Evolutionary conservation across 2,797 vertebrate genomes (phyloP).

Genomic region (Nannoperca obscura): DNA sequence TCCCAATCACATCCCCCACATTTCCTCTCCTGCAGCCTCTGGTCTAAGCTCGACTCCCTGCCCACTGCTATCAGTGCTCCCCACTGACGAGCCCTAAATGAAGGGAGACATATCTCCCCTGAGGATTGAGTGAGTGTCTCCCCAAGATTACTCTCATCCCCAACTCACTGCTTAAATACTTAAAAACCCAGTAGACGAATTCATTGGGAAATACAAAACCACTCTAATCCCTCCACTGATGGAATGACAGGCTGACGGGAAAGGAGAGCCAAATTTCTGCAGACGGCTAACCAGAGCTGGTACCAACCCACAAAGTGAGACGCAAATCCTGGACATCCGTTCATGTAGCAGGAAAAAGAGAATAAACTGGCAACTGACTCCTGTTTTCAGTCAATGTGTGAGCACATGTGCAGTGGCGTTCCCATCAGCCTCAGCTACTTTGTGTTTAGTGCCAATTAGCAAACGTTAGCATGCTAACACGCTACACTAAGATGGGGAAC

Average conservation of each 20-base stretch:
- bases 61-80: conserved; percentile 59
- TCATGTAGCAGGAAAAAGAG: conserved; percentile 27
- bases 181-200: conserved; percentile 70
- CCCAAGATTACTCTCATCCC: conserved; percentile 79
- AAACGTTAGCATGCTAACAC: neutral
- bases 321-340: conserved; percentile 44
- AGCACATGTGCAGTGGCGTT: neutral
- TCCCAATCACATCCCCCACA: conserved; percentile 55
- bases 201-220: conserved; percentile 71
- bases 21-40: conserved; percentile 42
- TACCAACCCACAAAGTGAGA: conserved; percentile 1
- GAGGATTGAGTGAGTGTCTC: conserved; percentile 68
- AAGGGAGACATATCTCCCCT: conserved; percentile 52
- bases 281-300: conserved; percentile 38
- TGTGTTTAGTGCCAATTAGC: neutral
- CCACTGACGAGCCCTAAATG: conserved; percentile 59
- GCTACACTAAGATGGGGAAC: neutral
- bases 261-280: conserved; percentile 51
- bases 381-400: neutral
- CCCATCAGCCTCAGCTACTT: neutral
- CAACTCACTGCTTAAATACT: conserved; percentile 73
- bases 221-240: conserved; percentile 72
- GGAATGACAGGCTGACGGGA: conserved; percentile 53
- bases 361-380: conserved; percentile 4
- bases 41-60: conserved; percentile 36